Conservation (phyloP, 92 coral and sea anemone genomes). For the Heliopora coerulea region DNA sequence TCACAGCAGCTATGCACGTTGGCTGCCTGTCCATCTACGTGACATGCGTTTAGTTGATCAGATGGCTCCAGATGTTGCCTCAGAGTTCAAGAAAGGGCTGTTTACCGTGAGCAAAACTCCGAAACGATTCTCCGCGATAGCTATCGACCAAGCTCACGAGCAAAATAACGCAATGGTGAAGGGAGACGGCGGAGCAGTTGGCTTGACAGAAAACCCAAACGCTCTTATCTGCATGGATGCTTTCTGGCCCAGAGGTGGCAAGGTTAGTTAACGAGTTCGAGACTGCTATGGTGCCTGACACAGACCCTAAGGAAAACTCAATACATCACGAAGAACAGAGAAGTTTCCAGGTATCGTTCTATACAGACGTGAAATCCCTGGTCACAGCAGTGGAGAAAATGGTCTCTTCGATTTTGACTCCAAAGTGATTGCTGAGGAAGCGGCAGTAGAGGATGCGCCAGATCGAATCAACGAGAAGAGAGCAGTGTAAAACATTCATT, state of each 20-base stretch:
- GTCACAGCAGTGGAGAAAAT: constrained; percentile 1
- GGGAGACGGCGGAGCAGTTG: constrained; percentile 23
- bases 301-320: not conserved
- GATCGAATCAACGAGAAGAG: too few relatives aligned
- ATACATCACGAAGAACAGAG: constrained; percentile 18
- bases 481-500: too few relatives aligned
- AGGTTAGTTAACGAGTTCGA: constrained; percentile 13
- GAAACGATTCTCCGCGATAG: too few relatives aligned
- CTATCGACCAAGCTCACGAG: too few relatives aligned
- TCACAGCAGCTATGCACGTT: constrained; percentile 31
- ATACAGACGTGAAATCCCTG: constrained; percentile 1
- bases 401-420: not conserved
- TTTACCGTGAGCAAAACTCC: constrained; percentile 8
- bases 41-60: too few relatives aligned
- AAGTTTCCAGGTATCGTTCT: not conserved
- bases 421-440: too few relatives aligned
- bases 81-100: constrained; percentile 26
- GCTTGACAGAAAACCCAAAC: constrained; percentile 6
- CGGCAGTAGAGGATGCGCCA: too few relatives aligned
- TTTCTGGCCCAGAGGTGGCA: constrained; percentile 26
- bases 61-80: constrained; percentile 18
- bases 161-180: constrained; percentile 34
- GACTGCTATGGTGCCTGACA: not conserved
- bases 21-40: constrained; percentile 34
- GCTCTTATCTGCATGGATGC: constrained; percentile 17